Evolutionary conservation across 1,140 invertebrate genomes (phyloP).

Genomic region (Tribolium madens): DNA sequence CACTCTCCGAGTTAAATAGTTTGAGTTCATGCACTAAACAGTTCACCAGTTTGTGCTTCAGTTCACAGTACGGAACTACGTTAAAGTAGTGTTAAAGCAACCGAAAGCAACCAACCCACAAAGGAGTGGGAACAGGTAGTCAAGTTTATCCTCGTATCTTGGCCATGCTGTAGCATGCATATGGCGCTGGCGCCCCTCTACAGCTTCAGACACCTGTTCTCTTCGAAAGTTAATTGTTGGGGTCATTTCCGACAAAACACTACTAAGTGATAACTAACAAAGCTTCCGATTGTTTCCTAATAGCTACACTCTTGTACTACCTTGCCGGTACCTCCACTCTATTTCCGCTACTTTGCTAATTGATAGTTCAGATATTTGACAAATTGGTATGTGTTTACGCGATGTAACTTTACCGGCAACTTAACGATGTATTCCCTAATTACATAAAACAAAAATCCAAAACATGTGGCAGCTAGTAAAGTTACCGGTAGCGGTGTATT

Average conservation of each 20-base stretch:
- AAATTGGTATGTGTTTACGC: background rate
- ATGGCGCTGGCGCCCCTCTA: constrained; percentile 8
- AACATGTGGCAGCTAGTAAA: background rate
- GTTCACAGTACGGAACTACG: constrained; percentile 23
- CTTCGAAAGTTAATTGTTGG: background rate
- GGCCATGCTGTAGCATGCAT: constrained; percentile 4
- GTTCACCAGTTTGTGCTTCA: constrained; percentile 10
- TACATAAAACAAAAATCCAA: background rate
- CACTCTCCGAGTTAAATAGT: background rate
- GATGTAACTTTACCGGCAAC: background rate
- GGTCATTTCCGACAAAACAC: background rate
- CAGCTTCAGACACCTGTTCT: constrained; percentile 15
- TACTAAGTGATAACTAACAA: background rate
- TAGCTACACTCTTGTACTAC: background rate
- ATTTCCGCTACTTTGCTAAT: background rate
- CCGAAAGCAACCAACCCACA: constrained; percentile 19
- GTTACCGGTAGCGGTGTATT: background rate
- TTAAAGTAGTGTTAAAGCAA: constrained; percentile 1
- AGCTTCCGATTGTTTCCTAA: background rate
- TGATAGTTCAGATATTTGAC: background rate
- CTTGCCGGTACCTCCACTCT: background rate
- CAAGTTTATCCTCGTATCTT: constrained; percentile 31
- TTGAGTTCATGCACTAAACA: background rate
- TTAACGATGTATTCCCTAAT: background rate
- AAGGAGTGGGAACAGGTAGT: constrained; percentile 45